Evolutionary conservation across 2,888 invertebrate genomes (phyloP), one percentile per base, ranked within the genome.

Genomic region (Volucella inanis): DNA sequence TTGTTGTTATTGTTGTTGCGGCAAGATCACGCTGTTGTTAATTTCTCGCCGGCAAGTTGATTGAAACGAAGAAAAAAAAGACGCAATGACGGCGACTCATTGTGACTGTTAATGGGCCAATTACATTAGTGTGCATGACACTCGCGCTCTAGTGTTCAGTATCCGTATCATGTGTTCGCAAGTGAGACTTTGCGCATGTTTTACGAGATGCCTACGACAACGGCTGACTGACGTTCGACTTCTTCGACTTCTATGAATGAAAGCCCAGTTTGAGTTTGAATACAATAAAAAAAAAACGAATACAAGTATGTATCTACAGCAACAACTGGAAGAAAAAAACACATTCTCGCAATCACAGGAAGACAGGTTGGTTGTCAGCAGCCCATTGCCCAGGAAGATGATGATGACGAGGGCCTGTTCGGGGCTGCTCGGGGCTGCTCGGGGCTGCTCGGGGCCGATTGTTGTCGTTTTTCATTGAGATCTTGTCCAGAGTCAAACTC

Each of bases 41-140:
- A 85, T 77, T 77, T 81, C 71, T 67, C 76, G 76, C 71, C 85
- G 85, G 76, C 85, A 77, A 81, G 18, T 76, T 70, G 57, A 85
- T 80, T 76, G 80, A 85, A 74, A 83, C 62, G 22, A 50, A 78
- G 54, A 31, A 47, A 64, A 50, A 71, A 75, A 49, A 68, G 38
- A 43, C 22, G 12, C 11, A 62, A 18, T 18, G 47, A 45, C 50
- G 31, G 6, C 9, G 50, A 47, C 72, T 74, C 81, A 85, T 85
- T 85, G 85, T 85, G 81, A 62, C 71, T 76, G 75, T 85, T 85
- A 85, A 85, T 85, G 85, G 81, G 81, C 81, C 85, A 85, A 85
- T 85, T 85, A 85, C 85, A 85, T 81, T 81, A 77, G 81, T 76
- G 85, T 85, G 81, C 81, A 85, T 81, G 81, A 85, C 81, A 85